Percentiles rank a stretch among this genome's conserved stretches.
Evolutionary conservation across 2,888 invertebrate genomes (phyloP).

Genomic region (Drosophila merina): DNA sequence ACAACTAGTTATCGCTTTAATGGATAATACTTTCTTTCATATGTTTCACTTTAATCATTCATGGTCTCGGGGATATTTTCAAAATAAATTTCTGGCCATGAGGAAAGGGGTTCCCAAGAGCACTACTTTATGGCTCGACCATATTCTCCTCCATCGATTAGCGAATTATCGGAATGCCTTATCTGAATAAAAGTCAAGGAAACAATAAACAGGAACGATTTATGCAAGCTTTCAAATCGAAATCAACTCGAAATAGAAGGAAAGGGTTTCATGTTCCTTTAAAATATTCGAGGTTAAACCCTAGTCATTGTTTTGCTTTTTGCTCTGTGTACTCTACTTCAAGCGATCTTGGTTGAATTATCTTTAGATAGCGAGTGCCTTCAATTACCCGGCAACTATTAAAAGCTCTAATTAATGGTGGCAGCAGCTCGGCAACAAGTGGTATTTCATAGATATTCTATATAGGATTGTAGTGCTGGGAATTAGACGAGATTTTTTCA

Average conservation of each 20-base stretch:
- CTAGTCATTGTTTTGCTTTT: no score
- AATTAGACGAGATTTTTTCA: conserved; percentile 6
- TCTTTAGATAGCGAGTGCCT: conserved; percentile 32
- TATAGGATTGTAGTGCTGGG: conserved; percentile 10
- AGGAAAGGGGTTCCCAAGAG: not conserved
- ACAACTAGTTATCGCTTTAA: no score
- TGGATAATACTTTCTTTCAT: no score
- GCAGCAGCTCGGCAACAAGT: conserved; percentile 37
- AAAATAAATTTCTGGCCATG: not conserved
- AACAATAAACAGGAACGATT: not conserved
- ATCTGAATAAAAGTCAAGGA: not conserved
- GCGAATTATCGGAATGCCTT: not conserved
- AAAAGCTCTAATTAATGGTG: conserved; percentile 38
- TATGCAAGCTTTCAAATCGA: not conserved
- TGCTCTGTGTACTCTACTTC: conserved; percentile 7
- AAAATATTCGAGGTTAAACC: no score
- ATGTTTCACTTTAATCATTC: no score
- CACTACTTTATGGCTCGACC: not conserved
- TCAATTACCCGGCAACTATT: conserved; percentile 32
- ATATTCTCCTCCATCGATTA: not conserved
- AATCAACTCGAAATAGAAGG: not conserved
- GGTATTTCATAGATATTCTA: conserved; percentile 9
- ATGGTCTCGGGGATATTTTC: not conserved
- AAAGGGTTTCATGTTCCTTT: not conserved
- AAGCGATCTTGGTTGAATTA: conserved; percentile 34